Conservation (phyloP, 2,888 invertebrate species). For the Rotaria magnacalcarata region DNA sequence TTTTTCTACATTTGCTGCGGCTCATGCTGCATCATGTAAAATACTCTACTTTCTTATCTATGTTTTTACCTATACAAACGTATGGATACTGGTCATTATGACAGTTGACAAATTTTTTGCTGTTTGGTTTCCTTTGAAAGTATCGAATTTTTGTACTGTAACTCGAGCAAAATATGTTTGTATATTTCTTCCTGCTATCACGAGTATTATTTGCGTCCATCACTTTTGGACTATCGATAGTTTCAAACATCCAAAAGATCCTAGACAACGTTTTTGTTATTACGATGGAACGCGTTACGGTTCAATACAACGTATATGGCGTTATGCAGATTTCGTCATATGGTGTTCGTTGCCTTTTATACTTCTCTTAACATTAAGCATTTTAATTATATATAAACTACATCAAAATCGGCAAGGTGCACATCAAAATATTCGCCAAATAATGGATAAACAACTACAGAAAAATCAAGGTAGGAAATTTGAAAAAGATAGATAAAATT, state of each 20-base stretch:
- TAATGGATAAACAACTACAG: neutral
- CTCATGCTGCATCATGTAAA: neutral
- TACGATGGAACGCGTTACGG: neutral
- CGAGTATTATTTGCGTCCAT: neutral
- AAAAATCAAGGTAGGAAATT: neutral
- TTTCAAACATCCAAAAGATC: neutral
- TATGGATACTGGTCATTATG: constrained; percentile 28
- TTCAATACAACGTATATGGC: neutral
- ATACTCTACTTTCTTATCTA: constrained; percentile 31
- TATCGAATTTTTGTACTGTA: neutral
- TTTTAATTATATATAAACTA: constrained; percentile 35
- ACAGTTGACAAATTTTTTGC: constrained; percentile 34
- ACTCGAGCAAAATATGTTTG: constrained; percentile 26
- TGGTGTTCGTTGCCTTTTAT: constrained; percentile 32
- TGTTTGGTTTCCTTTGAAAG: constrained; percentile 16
- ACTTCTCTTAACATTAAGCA: constrained; percentile 32
- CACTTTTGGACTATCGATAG: constrained; percentile 33
- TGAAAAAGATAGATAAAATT: too few species aligned
- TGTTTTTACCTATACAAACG: neutral
- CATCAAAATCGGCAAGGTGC: neutral
- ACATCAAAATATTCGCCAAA: neutral
- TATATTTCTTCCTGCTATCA: neutral
- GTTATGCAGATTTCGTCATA: neutral
- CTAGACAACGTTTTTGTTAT: neutral
- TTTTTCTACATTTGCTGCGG: neutral